Conservation (phyloP, 1,140 invertebrate species). For the Drosophila sulfurigaster region DNA sequence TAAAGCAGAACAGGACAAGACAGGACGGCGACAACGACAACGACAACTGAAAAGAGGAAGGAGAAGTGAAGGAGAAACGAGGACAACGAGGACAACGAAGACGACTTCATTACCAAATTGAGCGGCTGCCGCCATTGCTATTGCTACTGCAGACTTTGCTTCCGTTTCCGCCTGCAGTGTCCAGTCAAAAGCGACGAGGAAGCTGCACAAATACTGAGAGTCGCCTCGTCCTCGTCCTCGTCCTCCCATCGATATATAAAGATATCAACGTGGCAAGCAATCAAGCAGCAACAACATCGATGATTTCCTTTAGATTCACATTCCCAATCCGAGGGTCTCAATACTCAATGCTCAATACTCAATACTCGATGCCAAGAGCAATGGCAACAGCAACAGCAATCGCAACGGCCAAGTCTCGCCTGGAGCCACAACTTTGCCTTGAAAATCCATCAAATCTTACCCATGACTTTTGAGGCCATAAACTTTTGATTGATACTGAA, state of each 20-base stretch:
- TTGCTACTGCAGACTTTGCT: slow-evolving; percentile 63
- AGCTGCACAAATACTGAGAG: slow-evolving; percentile 71
- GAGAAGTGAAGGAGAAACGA: not conserved
- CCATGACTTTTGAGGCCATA: slow-evolving; percentile 78
- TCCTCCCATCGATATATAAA: slow-evolving; percentile 48
- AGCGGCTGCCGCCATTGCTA: slow-evolving; percentile 67
- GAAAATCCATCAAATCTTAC: slow-evolving; percentile 77
- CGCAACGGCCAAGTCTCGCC: slow-evolving; percentile 24
- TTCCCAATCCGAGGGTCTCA: slow-evolving; percentile 17
- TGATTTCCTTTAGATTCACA: slow-evolving; percentile 70
- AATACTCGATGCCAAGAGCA: slow-evolving; percentile 6
- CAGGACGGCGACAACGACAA: slow-evolving; percentile 14
- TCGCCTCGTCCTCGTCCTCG: not conserved
- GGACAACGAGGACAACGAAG: slow-evolving; percentile 44
- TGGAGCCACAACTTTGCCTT: slow-evolving; percentile 55
- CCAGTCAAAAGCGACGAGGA: slow-evolving; percentile 54
- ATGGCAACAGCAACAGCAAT: slow-evolving; percentile 16
- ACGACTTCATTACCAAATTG: slow-evolving; percentile 82
- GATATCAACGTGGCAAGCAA: slow-evolving; percentile 80
- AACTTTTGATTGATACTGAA: slow-evolving; percentile 82
- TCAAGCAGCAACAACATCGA: slow-evolving; percentile 63
- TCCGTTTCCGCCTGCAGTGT: slow-evolving; percentile 78
- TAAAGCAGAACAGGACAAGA: slow-evolving; percentile 59
- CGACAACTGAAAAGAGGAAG: slow-evolving; percentile 7
- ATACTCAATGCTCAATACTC: slow-evolving; percentile 24